Percentiles rank a stretch among this genome's conserved stretches.
These are phyloP conservation scores for Rhagophthalmus giganteus DNA, from an alignment of 2,888 invertebrate species.

Conservation along the genomic window DNA sequence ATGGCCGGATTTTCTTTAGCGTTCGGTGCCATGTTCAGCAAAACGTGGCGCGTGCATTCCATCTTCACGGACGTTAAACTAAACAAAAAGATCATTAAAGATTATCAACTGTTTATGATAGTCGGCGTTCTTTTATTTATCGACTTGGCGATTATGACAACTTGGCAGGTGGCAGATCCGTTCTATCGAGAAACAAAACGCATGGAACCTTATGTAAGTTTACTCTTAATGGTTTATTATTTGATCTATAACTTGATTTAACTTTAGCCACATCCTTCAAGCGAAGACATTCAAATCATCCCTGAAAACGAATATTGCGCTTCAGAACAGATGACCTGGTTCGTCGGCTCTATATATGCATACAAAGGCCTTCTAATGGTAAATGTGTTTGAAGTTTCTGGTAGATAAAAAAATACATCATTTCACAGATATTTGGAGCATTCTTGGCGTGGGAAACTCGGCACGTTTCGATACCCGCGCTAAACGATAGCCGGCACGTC, in stretches of 20 bases:
- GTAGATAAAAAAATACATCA: no score
- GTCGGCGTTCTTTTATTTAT: conserved; percentile 88
- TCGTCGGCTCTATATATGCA: conserved; percentile 95
- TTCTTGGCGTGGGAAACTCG: conserved; percentile 99
- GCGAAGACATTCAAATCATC: conserved; percentile 89
- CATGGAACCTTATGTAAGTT: conserved; percentile 84
- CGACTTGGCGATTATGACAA: conserved; percentile 92
- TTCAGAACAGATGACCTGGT: conserved; percentile 92
- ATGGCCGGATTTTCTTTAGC: conserved; percentile 98
- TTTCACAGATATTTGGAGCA: conserved; percentile 89
- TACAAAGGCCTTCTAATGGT: conserved; percentile 97
- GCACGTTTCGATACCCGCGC: conserved; percentile 95
- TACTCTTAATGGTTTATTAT: background rate
- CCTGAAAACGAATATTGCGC: conserved; percentile 97
- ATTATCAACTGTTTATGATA: conserved; percentile 90
- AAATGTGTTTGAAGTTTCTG: no score
- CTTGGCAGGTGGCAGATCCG: conserved; percentile 97
- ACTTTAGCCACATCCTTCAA: conserved; percentile 81
- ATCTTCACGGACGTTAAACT: conserved; percentile 97
- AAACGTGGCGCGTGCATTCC: conserved; percentile 98
- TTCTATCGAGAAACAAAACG: conserved; percentile 89
- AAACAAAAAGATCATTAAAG: background rate
- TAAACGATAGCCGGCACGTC: conserved; percentile 98
- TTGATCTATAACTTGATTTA: background rate
- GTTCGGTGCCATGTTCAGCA: conserved; percentile 99